Base-by-base conservation (phyloP, 37 sponge, comb jelly and placozoan species). In the Ephydatia muelleri region DNA sequence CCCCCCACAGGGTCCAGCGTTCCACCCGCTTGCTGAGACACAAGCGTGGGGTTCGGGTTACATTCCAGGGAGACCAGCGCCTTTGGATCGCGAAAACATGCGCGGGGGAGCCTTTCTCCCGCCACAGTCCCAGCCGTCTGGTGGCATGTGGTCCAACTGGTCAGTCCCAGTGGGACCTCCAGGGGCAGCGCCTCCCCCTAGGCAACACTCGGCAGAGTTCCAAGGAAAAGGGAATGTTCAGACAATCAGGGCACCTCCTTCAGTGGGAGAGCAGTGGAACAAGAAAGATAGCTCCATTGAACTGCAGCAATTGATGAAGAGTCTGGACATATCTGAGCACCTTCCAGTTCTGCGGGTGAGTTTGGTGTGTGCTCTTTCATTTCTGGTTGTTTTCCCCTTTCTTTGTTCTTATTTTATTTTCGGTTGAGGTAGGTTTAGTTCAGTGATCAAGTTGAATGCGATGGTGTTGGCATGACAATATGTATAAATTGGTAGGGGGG, bases 291-390 rank as follows among this genome's bases (percentile, higher is more conserved):
- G 81, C 28, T 39, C 14, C 0, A 67, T 37, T 2, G 90, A 84
- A 27, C 72, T 90, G n/a, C 69, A 64, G 21, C 76, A 85, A 23
- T 70, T 90, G 6, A 81, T 90, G 90, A 90, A 80, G 71, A 84
- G 85, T 48, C 64, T 90, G 71, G 85, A 90, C 72, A 90, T 90
- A 34, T 47, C 77, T 9, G 90, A 90, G 32, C 90, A 90, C 57
- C 39, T 90, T 8, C 85, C 49, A 5, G 73, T 70, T 21, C 76
- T 90, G 28, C 73, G 85, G 90, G 90, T 90, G 22, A 23, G 57
- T 36, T 22, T 37, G n/a, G n/a, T n/a, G n/a, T n/a, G n/a, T n/a
- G n/a, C n/a, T n/a, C n/a, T n/a, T n/a, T n/a, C n/a, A n/a, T n/a
- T n/a, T n/a, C n/a, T n/a, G n/a, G n/a, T n/a, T n/a, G n/a, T n/a